A percentile compares a stretch with the other conserved stretches of the same genome.
These are phyloP conservation scores for Hirundo rustica DNA, from an alignment of 2,797 vertebrate species.

Conservation along the genomic window DNA sequence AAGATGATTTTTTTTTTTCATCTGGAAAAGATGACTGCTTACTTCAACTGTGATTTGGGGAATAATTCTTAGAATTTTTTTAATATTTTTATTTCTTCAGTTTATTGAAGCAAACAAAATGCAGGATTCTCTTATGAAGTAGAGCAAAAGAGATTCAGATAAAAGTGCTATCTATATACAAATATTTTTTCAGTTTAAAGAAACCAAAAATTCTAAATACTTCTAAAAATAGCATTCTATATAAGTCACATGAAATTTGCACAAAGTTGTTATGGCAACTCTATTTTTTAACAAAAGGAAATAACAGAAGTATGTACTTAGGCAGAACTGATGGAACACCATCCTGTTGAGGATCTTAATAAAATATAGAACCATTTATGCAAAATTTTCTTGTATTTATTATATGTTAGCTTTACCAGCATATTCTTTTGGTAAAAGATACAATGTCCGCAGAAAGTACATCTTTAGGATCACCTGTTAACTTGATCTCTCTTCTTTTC, in stretches of 20 bases:
- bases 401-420: background rate
- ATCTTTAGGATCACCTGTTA: background rate
- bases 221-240: background rate
- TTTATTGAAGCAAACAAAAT: background rate
- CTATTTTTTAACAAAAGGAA: background rate
- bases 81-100: background rate
- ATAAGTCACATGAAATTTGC: background rate
- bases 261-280: constrained; percentile 22
- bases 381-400: background rate
- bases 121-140: background rate
- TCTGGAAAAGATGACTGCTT: background rate
- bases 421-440: background rate
- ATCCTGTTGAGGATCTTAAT: background rate
- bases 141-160: background rate
- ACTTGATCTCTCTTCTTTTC: background rate
- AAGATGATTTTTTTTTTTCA: background rate
- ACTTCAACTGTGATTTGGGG: background rate
- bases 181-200: background rate
- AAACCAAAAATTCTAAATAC: background rate
- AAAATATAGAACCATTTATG: background rate
- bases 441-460: background rate
- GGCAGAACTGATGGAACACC: background rate
- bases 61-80: background rate
- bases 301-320: background rate
- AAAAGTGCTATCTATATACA: background rate